Conservation (phyloP, 2,888 invertebrate genomes). For the Ichneumoninae sp. region DNA sequence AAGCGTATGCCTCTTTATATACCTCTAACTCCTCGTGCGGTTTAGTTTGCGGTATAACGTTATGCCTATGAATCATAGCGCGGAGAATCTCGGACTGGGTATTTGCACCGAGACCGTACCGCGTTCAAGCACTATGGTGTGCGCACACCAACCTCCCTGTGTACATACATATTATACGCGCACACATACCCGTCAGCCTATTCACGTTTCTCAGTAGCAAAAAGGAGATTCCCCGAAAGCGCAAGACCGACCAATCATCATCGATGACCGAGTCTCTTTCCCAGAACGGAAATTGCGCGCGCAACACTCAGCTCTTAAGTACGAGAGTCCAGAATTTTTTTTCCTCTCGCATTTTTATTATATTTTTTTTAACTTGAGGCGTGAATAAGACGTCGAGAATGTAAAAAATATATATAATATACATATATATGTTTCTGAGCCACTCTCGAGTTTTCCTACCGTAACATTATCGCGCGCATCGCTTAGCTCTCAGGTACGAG, state of each 20-base stretch:
- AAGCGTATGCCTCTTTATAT: conserved; percentile 40
- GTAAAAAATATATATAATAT: not conserved
- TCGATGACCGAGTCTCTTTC: conserved; percentile 45
- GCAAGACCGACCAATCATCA: conserved; percentile 41
- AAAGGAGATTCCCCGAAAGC: conserved; percentile 51
- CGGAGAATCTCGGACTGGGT: conserved; percentile 64
- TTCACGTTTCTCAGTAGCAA: conserved; percentile 53
- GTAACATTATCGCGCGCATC: conserved; percentile 33
- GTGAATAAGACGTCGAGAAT: not conserved
- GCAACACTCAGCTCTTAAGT: not conserved
- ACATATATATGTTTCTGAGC: not conserved
- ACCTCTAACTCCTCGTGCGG: conserved; percentile 57
- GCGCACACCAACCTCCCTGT: not conserved
- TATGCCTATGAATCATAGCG: conserved; percentile 67
- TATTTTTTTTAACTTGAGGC: not conserved
- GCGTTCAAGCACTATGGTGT: conserved; percentile 29
- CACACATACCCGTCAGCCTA: conserved; percentile 32
- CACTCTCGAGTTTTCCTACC: conserved; percentile 36
- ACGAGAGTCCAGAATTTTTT: conserved; percentile 27
- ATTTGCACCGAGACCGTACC: conserved; percentile 51
- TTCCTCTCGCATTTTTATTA: not conserved
- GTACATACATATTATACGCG: not conserved
- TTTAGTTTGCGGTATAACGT: conserved; percentile 65
- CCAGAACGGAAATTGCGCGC: conserved; percentile 34
- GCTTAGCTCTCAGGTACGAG: conserved; percentile 2